Percentiles rank a stretch among this genome's conserved stretches.
Evolutionary conservation across 1,140 invertebrate genomes (phyloP).

Genomic region (Seison nebaliae): DNA sequence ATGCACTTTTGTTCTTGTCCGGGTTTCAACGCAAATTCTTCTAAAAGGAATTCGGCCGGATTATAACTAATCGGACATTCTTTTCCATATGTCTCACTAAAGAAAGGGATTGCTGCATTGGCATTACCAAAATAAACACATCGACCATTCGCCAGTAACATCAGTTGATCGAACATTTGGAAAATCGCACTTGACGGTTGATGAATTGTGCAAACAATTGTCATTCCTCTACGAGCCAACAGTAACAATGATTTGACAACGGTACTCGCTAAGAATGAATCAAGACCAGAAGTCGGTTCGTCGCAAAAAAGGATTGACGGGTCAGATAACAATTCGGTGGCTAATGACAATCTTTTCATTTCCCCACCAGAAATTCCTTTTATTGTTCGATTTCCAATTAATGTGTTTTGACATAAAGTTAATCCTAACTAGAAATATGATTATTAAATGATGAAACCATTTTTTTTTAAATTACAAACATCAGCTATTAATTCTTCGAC

Average conservation of each 20-base stretch:
- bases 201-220: conserved; percentile 72
- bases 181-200: conserved; percentile 79
- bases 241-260: conserved; percentile 44
- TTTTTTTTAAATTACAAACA: conserved; percentile 28
- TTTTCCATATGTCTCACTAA: conserved; percentile 37
- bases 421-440: conserved; percentile 40
- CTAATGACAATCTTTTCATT: conserved; percentile 73
- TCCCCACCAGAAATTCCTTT: conserved; percentile 86
- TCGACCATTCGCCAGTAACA: conserved; percentile 66
- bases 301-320: conserved; percentile 83
- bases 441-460: background rate
- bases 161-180: conserved; percentile 56
- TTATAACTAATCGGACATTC: conserved; percentile 49
- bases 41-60: conserved; percentile 72
- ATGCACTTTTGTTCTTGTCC: conserved; percentile 40
- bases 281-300: conserved; percentile 71
- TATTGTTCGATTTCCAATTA: conserved; percentile 24
- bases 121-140: conserved; percentile 63
- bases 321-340: conserved; percentile 76
- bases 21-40: conserved; percentile 57
- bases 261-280: conserved; percentile 67
- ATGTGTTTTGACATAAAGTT: conserved; percentile 39
- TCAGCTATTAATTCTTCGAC: conserved; percentile 67
- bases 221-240: conserved; percentile 51
- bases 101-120: conserved; percentile 48